A percentile compares a stretch with the other conserved stretches of the same genome.
Evolutionary conservation across 2,888 invertebrate genomes (phyloP).

Genomic region (Lycocerus yunnanus): DNA sequence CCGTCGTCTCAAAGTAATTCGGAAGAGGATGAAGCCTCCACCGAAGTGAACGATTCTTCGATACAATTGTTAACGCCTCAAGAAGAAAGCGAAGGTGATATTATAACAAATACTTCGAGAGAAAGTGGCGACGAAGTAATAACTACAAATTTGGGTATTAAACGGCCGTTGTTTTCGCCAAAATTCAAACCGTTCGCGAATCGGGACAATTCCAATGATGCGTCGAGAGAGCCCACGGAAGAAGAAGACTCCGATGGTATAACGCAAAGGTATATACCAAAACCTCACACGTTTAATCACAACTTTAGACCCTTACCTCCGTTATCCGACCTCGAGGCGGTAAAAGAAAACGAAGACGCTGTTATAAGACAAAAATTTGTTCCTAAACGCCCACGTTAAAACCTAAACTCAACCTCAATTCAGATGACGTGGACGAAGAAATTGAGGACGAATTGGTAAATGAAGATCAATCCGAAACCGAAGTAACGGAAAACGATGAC

Average conservation of each 20-base stretch:
- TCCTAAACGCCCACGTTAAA: neutral
- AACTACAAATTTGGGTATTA: neutral
- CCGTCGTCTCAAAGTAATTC: too few species aligned
- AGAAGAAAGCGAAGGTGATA: neutral
- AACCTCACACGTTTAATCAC: neutral
- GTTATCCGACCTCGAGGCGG: neutral
- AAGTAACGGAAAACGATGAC: neutral
- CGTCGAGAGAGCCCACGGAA: neutral
- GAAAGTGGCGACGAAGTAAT: too few species aligned
- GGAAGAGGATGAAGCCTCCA: neutral
- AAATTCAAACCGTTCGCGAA: neutral
- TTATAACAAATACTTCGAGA: neutral
- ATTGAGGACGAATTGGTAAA: neutral
- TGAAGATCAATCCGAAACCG: neutral
- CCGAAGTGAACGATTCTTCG: neutral
- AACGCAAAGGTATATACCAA: neutral
- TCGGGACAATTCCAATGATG: too few species aligned
- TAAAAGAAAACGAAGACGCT: neutral
- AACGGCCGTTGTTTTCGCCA: too few species aligned
- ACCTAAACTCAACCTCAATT: neutral
- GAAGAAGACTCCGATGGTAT: neutral
- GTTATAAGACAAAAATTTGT: neutral
- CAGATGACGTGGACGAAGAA: neutral
- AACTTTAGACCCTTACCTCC: neutral
- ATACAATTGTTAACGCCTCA: neutral